Evolutionary conservation across 2,113 vertebrate genomes (phyloP), one percentile per base, ranked within the genome.

Genomic region (Lophius piscatorius): DNA sequence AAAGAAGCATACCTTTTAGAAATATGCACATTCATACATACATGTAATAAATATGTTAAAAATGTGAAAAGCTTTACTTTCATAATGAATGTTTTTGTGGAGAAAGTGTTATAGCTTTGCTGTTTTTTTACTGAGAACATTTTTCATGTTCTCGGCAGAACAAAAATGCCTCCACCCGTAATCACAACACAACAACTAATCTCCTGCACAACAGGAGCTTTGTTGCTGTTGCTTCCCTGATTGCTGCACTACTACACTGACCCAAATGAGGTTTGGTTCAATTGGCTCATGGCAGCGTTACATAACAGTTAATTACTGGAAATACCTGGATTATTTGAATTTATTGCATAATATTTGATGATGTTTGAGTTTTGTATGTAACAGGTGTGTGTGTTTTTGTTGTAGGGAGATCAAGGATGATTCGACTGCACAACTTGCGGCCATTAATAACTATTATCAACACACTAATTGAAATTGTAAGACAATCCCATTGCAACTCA

Each of bases 191-290:
- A 45, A 49, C 40, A 74, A 3, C 56, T 80, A 64, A 77, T 77
- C 73, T 57, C 28, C 76, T 57, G 63, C 48, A 47, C 58, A 80
- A 83, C 44, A 63, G 47, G 41, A 54, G 24, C 35, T 26, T 67
- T 67, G 63, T 70, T 78, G 33, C 16, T n/a, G n/a, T 46, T 22
- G 12, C 29, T 24, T 12, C 3, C 46, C 29, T 50, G 35, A 51
- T 67, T 61, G 31, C n/a, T 36, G 28, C 50, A 62, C 54, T 54
- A 50, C 28, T 42, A 46, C 3, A 11, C 50, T 24, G 31, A 47
- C 50, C 46, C 17, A 49, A 65, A 55, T 18, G 22, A 36, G 61
- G 38, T 18, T 16, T 52, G 33, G 56, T 51, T 33, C 35, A 58
- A 33, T 16, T 51, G 36, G 45, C 38, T 9, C n/a, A 24, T 18